phyloP scores from a whole-genome alignment of 2,888 invertebrate genomes.

The Leptothorax acervorum region DNA sequence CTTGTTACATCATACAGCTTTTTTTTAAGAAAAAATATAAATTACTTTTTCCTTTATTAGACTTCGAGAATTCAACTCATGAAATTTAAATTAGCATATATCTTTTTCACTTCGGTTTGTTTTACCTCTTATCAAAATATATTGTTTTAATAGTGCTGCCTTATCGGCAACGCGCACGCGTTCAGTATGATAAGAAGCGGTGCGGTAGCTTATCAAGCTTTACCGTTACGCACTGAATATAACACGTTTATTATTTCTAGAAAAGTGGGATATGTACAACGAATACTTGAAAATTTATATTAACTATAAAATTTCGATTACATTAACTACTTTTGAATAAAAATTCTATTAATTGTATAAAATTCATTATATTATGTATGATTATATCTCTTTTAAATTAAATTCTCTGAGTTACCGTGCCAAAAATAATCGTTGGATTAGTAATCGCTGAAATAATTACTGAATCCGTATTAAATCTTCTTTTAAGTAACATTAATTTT shows the following conservation, averaged over 20 bases:
- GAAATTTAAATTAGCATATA: background rate
- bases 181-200: background rate
- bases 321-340: background rate
- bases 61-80: background rate
- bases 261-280: background rate
- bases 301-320: background rate
- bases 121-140: slow-evolving; percentile 6
- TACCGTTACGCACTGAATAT: slow-evolving; percentile 1
- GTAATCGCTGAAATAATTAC: background rate
- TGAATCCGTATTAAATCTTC: background rate
- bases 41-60: slow-evolving; percentile 12
- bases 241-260: background rate
- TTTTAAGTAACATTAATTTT: slow-evolving; percentile 7
- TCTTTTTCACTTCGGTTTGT: background rate
- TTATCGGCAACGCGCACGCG: background rate
- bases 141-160: background rate
- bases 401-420: background rate
- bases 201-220: slow-evolving; percentile 15
- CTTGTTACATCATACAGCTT: background rate
- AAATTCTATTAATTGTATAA: background rate
- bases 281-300: background rate
- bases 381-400: background rate
- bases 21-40: background rate
- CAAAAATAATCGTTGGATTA: background rate
- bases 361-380: background rate